These are phyloP conservation scores for Netelia virgata DNA, from an alignment of 2,888 invertebrate genomes.

Conservation along the genomic window DNA sequence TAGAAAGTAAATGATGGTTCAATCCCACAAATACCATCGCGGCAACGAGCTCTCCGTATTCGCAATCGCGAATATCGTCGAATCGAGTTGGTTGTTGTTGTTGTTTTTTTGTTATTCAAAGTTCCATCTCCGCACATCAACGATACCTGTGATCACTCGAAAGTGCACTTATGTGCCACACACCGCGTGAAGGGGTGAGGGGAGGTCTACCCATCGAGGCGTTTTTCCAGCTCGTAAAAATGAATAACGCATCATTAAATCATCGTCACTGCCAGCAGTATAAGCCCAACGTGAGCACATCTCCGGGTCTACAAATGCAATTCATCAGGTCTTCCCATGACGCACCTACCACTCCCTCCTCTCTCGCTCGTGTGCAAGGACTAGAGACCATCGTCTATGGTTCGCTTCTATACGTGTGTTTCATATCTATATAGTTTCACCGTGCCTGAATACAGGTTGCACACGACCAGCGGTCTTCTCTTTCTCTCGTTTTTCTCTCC, in stretches of 20 bases:
- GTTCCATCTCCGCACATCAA: not conserved
- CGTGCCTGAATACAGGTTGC: conserved; percentile 48
- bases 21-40: conserved; percentile 46
- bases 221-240: conserved; percentile 69
- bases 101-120: conserved; percentile 3
- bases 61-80: conserved; percentile 39
- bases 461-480: conserved; percentile 33
- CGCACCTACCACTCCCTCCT: conserved; percentile 65
- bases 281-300: conserved; percentile 44
- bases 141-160: conserved; percentile 21
- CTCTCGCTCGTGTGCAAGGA: not conserved
- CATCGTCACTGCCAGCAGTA: conserved; percentile 63
- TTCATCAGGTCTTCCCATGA: conserved; percentile 67
- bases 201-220: conserved; percentile 1
- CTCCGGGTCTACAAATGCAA: conserved; percentile 61
- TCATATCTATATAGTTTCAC: conserved; percentile 13
- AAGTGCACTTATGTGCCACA: conserved; percentile 42
- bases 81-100: not conserved
- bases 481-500: conserved; percentile 18
- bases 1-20: conserved; percentile 61
- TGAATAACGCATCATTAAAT: conserved; percentile 73
- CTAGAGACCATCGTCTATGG: not conserved
- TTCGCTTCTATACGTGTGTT: not conserved
- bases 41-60: conserved; percentile 36
- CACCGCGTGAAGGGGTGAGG: not conserved